Conservation (phyloP, 1,140 invertebrate genomes). For the Aplysia californica region DNA sequence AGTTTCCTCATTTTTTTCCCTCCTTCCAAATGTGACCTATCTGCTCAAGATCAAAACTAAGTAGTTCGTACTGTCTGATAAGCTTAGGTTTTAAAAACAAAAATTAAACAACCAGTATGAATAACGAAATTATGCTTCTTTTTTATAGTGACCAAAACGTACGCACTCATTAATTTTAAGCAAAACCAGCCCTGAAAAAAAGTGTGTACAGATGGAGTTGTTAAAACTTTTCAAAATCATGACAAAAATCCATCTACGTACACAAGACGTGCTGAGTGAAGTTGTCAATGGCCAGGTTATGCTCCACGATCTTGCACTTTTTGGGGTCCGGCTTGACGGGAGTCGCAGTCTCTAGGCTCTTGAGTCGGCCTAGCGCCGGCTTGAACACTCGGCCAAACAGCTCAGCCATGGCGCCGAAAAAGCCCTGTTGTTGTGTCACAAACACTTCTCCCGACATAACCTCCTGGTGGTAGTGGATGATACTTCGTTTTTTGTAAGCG, state of each 20-base stretch:
- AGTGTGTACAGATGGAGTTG: background rate
- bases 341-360: conserved; percentile 42
- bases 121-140: too few relatives aligned
- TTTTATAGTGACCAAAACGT: too few relatives aligned
- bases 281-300: conserved; percentile 42
- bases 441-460: background rate
- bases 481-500: too few relatives aligned
- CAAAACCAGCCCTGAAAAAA: background rate
- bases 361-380: conserved; percentile 35
- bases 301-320: conserved; percentile 34
- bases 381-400: conserved; percentile 41
- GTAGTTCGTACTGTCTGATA: too few relatives aligned
- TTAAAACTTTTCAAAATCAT: background rate
- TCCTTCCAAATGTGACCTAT: too few relatives aligned
- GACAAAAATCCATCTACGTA: conserved; percentile 26
- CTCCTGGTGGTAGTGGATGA: conserved; percentile 1
- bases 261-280: conserved; percentile 49
- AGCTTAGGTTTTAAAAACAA: too few relatives aligned
- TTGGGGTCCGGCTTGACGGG: conserved; percentile 39
- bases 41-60: too few relatives aligned
- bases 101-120: too few relatives aligned
- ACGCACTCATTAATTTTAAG: too few relatives aligned
- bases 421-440: conserved; percentile 17
- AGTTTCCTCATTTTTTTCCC: too few relatives aligned
- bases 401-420: conserved; percentile 45